Percentiles rank a stretch among this genome's conserved stretches.
phyloP scores from a whole-genome alignment of 2,797 vertebrate genomes.

The Benthosema pterotum region DNA sequence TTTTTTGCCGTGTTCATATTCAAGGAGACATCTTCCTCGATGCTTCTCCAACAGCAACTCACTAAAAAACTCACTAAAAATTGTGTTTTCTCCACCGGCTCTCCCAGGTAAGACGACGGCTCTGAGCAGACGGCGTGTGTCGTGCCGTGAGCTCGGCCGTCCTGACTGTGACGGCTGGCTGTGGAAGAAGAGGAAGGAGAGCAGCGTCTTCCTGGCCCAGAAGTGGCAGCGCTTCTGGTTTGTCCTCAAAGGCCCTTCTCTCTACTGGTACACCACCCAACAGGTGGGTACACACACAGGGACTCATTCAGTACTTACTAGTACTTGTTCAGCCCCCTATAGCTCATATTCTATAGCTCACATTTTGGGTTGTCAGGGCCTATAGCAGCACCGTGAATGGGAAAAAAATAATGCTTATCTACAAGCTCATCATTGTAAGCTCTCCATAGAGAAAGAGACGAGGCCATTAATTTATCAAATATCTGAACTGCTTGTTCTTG shows the following conservation, averaged over 20 bases:
- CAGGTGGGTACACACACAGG: slow-evolving; percentile 78
- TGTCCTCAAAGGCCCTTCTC: slow-evolving; percentile 87
- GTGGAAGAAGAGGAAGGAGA: slow-evolving; percentile 92
- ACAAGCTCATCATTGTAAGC: too few species aligned
- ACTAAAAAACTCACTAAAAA: not conserved
- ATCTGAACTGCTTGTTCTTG: too few species aligned
- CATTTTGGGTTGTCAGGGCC: too few species aligned
- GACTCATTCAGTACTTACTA: not conserved
- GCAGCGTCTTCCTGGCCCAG: slow-evolving; percentile 86
- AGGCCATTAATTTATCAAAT: too few species aligned
- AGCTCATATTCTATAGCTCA: not conserved
- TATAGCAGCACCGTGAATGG: too few species aligned
- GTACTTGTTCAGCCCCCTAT: not conserved
- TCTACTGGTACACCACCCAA: slow-evolving; percentile 93
- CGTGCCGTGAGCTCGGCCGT: slow-evolving; percentile 88
- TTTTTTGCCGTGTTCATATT: not conserved
- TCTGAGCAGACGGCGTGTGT: slow-evolving; percentile 90
- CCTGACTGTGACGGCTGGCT: slow-evolving; percentile 95
- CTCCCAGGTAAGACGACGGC: slow-evolving; percentile 65
- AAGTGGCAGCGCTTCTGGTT: slow-evolving; percentile 98
- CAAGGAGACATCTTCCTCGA: not conserved
- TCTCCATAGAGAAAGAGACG: too few species aligned
- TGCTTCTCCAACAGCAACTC: too few species aligned
- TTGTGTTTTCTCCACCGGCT: not conserved
- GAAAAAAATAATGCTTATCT: too few species aligned